A percentile compares a stretch with the other conserved stretches of the same genome.
These are phyloP conservation scores for Antedon bifida DNA, from an alignment of 35 echinoderm and acorn worm genomes.

Conservation along the genomic window DNA sequence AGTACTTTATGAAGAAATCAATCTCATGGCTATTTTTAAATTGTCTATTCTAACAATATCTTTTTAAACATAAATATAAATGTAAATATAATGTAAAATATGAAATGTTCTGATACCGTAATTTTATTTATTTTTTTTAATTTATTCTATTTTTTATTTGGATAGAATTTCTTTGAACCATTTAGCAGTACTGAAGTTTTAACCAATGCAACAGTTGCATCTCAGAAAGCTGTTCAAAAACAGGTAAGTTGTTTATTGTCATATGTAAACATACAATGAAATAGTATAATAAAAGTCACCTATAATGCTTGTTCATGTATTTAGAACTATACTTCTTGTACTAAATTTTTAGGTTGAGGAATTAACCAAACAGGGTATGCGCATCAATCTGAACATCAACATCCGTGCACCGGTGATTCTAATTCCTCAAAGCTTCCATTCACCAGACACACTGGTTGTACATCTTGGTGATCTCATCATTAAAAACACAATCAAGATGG, in stretches of 20 bases:
- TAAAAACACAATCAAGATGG: constrained; percentile 41
- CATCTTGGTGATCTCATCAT: constrained; percentile 69
- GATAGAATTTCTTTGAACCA: constrained; percentile 89
- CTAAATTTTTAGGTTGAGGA: constrained; percentile 87
- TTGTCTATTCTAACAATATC: too few relatives aligned
- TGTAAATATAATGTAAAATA: too few relatives aligned
- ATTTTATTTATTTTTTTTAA: too few relatives aligned
- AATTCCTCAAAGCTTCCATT: constrained; percentile 64
- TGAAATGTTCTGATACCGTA: too few relatives aligned
- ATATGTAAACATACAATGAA: too few relatives aligned
- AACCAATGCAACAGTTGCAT: constrained; percentile 50
- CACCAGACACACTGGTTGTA: constrained; percentile 56
- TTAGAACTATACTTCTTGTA: too few relatives aligned
- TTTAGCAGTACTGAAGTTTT: constrained; percentile 63
- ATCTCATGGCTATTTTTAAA: too few relatives aligned
- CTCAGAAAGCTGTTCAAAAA: constrained; percentile 58
- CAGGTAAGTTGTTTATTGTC: constrained; percentile 9
- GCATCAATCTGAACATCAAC: constrained; percentile 57
- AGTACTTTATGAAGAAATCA: too few relatives aligned
- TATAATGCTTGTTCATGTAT: too few relatives aligned
- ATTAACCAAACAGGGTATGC: constrained; percentile 47
- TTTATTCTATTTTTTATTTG: not conserved
- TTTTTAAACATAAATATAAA: too few relatives aligned
- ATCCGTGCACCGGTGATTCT: constrained; percentile 74
- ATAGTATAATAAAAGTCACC: too few relatives aligned